A percentile compares a stretch with the other conserved stretches of the same genome.
Conservation (phyloP, 1,140 invertebrate species). For the Battus philenor region DNA sequence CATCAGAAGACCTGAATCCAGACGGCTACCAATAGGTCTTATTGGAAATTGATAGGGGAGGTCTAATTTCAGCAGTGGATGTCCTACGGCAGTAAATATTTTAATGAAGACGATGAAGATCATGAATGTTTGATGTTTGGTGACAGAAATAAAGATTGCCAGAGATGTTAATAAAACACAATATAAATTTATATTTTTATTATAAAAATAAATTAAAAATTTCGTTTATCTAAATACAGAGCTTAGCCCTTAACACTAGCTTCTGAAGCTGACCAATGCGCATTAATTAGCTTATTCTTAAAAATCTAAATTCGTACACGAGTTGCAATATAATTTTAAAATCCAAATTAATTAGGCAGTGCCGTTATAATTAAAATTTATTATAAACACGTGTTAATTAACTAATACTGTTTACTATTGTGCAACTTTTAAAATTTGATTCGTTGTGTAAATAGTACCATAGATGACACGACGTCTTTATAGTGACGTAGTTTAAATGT, state of each 20-base stretch:
- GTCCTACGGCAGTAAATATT: no score
- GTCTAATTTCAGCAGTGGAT: no score
- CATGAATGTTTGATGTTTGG: no score
- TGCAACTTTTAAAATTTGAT: neutral
- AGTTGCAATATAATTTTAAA: neutral
- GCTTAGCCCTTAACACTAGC: conserved; percentile 53
- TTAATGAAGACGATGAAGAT: no score
- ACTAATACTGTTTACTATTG: neutral
- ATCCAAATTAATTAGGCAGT: neutral
- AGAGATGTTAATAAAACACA: no score
- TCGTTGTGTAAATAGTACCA: neutral
- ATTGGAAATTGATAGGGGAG: no score
- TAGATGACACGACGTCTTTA: neutral
- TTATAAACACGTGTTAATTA: neutral
- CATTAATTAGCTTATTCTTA: conserved; percentile 25
- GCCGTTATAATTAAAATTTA: neutral
- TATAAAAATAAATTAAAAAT: conserved; percentile 62
- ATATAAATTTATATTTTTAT: conserved; percentile 34
- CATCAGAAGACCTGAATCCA: no score
- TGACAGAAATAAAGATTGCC: no score
- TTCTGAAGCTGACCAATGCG: conserved; percentile 47
- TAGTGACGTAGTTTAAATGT: no score
- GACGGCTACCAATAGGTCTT: no score
- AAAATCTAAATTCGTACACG: conserved; percentile 9
- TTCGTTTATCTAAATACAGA: conserved; percentile 44